Conservation (phyloP, 2,888 invertebrate genomes). For the Eulithis prunata region DNA sequence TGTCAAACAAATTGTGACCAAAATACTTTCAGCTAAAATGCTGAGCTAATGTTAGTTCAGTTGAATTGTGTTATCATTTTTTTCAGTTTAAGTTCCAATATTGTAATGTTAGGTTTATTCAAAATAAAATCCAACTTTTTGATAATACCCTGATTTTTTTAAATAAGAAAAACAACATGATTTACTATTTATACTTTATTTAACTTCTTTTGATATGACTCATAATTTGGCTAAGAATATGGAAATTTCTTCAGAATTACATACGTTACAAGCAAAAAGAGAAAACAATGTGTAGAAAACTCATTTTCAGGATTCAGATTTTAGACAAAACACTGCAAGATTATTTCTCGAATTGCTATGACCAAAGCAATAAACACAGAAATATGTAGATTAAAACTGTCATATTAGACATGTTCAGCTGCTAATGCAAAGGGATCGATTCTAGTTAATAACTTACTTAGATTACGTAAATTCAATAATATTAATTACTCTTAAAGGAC, state of each 20-base stretch:
- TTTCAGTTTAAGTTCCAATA: slow-evolving; percentile 1
- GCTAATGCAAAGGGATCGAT: slow-evolving; percentile 52
- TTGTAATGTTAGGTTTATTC: slow-evolving; percentile 1
- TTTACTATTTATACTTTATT: slow-evolving; percentile 70
- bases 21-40: neutral
- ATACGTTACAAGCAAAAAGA: slow-evolving; percentile 53
- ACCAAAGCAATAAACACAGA: slow-evolving; percentile 12
- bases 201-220: slow-evolving; percentile 83
- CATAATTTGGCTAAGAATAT: slow-evolving; percentile 80
- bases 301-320: neutral
- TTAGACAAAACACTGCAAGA: neutral
- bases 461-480: slow-evolving; percentile 59
- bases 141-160: neutral
- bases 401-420: slow-evolving; percentile 52
- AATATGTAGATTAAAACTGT: slow-evolving; percentile 45
- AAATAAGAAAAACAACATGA: slow-evolving; percentile 34
- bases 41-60: neutral
- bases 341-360: slow-evolving; percentile 19
- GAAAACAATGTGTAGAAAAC: slow-evolving; percentile 3
- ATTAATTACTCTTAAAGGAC: slow-evolving; percentile 42
- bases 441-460: slow-evolving; percentile 66
- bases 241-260: slow-evolving; percentile 57
- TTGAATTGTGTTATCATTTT: slow-evolving; percentile 14
- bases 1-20: slow-evolving; percentile 1
- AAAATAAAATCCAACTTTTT: slow-evolving; percentile 14